Percentiles rank a stretch among this genome's conserved stretches.
phyloP scores from a whole-genome alignment of 2,113 vertebrate genomes.

The Phylloscopus whistleri region DNA sequence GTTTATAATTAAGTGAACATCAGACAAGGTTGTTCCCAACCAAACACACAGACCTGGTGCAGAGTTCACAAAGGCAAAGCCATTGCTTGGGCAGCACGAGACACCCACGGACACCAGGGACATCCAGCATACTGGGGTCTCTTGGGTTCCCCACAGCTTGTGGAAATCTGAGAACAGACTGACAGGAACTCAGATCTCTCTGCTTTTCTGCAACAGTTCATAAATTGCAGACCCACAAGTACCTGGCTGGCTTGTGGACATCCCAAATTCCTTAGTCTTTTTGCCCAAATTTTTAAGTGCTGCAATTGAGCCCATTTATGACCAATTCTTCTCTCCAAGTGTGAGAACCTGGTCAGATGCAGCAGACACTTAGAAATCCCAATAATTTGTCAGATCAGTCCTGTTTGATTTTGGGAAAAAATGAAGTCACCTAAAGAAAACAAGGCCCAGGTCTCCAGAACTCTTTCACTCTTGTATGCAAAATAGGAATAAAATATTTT shows the following conservation, averaged over 20 bases:
- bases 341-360: background rate
- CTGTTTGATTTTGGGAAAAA: background rate
- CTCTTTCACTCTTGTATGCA: background rate
- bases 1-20: background rate
- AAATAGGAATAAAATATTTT: background rate
- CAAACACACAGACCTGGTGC: rapidly evolving
- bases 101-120: background rate
- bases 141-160: background rate
- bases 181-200: background rate
- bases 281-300: background rate
- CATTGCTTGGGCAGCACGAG: rapidly evolving
- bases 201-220: background rate
- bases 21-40: background rate
- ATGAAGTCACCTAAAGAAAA: background rate
- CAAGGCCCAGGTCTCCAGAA: background rate
- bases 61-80: background rate
- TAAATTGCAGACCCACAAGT: background rate
- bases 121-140: background rate
- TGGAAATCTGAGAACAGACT: background rate
- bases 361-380: background rate
- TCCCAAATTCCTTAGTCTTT: background rate
- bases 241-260: background rate
- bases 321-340: background rate
- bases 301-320: background rate
- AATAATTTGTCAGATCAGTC: background rate